phyloP scores from a whole-genome alignment of 2,113 vertebrate species.

The Tringa solitaria region DNA sequence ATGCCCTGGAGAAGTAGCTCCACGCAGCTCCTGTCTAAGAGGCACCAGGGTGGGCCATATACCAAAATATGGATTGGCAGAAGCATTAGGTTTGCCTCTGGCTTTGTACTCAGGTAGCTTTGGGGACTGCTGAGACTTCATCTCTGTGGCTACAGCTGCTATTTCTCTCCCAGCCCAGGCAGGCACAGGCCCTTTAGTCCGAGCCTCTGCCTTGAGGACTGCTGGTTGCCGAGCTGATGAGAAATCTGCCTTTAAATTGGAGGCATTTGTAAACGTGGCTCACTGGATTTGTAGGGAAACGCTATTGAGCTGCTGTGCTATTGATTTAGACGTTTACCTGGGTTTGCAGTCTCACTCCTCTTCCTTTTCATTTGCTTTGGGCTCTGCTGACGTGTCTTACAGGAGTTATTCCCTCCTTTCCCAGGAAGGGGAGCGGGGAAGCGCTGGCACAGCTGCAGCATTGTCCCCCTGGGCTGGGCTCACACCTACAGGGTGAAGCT shows the following conservation, averaged over 20 bases:
- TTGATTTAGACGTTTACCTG: constrained; percentile 7
- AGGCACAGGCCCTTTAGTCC: not conserved
- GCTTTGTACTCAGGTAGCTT: not conserved
- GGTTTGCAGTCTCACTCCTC: not conserved
- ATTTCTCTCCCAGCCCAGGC: not conserved
- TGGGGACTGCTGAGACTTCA: not conserved
- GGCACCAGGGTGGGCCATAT: not conserved
- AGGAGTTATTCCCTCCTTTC: not conserved
- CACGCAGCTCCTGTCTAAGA: not conserved
- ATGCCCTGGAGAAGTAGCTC: not conserved
- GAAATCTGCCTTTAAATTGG: not conserved
- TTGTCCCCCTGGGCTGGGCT: rapidly evolving
- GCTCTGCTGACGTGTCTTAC: not conserved
- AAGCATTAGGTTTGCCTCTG: not conserved
- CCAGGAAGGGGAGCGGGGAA: not conserved
- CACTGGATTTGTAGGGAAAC: not conserved
- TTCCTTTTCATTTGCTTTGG: not conserved
- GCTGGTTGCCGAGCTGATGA: not conserved
- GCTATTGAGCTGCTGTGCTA: not conserved
- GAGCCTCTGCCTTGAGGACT: not conserved
- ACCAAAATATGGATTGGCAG: not conserved
- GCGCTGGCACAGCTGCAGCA: rapidly evolving
- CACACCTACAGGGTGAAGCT: not conserved
- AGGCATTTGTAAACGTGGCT: not conserved
- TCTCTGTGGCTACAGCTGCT: not conserved